These are phyloP conservation scores for Camelus bactrianus DNA, from an alignment of 2,113 vertebrate species.

Conservation along the genomic window DNA sequence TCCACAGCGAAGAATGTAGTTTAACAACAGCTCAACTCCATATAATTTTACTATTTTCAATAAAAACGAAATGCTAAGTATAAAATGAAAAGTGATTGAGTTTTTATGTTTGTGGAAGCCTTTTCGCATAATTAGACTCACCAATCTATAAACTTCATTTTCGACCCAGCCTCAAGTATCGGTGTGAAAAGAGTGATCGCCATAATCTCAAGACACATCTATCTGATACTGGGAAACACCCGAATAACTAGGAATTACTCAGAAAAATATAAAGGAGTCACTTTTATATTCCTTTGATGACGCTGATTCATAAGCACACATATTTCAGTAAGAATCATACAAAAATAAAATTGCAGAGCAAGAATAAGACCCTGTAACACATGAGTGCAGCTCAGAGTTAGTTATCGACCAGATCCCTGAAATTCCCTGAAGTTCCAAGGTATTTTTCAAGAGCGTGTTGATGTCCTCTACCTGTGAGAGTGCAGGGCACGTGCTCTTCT, in stretches of 20 bases:
- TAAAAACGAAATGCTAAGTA: constrained; percentile 25
- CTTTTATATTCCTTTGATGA: background rate
- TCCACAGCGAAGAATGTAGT: background rate
- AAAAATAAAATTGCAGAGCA: background rate
- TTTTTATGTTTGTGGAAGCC: background rate
- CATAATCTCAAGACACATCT: background rate
- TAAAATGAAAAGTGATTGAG: background rate
- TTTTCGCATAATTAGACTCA: background rate
- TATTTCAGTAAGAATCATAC: background rate
- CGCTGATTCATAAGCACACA: background rate
- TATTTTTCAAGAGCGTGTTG: background rate
- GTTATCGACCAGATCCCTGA: too few species aligned
- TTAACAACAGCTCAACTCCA: background rate
- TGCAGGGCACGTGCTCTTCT: background rate
- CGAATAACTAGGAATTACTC: background rate
- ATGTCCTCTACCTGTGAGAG: constrained; percentile 7
- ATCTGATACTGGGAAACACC: background rate
- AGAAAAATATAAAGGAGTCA: too few species aligned
- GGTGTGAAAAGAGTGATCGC: background rate
- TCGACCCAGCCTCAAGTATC: background rate
- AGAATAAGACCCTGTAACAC: background rate
- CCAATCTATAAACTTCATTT: background rate
- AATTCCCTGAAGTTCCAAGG: background rate
- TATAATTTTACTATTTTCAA: constrained; percentile 60
- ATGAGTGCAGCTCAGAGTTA: accelerated